Evolutionary conservation across 2,888 invertebrate species (phyloP).

Genomic region (Parnassius glacialis): DNA sequence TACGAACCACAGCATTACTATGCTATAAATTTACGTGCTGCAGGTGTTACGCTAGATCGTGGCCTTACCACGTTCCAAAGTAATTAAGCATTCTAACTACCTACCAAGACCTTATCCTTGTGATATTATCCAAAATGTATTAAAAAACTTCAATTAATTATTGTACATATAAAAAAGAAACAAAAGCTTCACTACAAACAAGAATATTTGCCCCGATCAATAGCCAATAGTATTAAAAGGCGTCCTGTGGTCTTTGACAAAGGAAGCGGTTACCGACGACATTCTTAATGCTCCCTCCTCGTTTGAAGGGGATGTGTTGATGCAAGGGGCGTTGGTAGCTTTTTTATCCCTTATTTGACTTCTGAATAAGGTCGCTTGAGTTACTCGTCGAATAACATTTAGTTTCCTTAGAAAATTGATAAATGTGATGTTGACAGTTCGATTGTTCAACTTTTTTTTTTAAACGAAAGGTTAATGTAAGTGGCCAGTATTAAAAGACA

Average conservation of each 20-base stretch:
- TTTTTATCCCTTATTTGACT: constrained; percentile 18
- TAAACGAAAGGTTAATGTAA: background rate
- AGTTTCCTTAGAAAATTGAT: constrained; percentile 8
- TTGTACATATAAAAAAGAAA: background rate
- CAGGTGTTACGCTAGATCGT: too few relatives aligned
- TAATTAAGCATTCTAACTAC: too few relatives aligned
- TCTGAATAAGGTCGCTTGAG: constrained; percentile 9
- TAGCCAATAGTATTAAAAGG: constrained; percentile 19
- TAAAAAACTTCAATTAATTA: too few relatives aligned
- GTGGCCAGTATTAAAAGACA: background rate
- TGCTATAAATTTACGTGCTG: too few relatives aligned
- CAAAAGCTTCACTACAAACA: background rate
- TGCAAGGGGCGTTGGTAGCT: constrained; percentile 17
- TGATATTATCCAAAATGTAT: too few relatives aligned
- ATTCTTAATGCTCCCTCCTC: constrained; percentile 8
- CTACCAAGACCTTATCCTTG: too few relatives aligned
- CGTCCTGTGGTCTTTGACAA: constrained; percentile 21
- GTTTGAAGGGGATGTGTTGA: constrained; percentile 18
- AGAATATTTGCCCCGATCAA: constrained; percentile 12
- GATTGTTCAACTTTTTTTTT: background rate
- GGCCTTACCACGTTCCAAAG: too few relatives aligned
- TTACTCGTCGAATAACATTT: constrained; percentile 6
- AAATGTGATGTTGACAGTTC: background rate
- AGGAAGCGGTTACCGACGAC: constrained; percentile 20
- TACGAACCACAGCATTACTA: too few relatives aligned